Base-by-base conservation (phyloP, 2,888 invertebrate species). In the Caprella mutica region DNA sequence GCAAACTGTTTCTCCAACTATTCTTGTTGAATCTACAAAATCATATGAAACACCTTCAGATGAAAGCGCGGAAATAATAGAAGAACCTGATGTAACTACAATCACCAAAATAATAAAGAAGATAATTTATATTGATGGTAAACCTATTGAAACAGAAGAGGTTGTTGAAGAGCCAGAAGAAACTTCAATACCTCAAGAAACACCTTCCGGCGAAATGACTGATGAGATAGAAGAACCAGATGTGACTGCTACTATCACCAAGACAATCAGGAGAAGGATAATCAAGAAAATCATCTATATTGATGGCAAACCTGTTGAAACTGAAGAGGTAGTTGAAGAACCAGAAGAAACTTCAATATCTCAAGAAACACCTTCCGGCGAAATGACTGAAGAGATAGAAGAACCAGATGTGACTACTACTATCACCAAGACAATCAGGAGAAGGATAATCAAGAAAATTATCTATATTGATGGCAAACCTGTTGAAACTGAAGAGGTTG, bases 291-390 rank as follows among this genome's bases (percentile, higher is more conserved):
- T 29, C 14, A 27, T 53, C 17, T 39, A 50, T 24, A 24, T 56
- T 17, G 58, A 59, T 26, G 58, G 58, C 21, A 50, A 55, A 39
- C 55, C 58, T 17, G 50, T 55, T 14, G 51, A 55, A 42, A 51
- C 50, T 26, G 39, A 35, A 17, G 55, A 51, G 27, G 50, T 46
- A n/a, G 43, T 52, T 30, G 56, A 52, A 39, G 52, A 52, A 8
- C 50, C 44, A 33, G 52, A 43, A 14, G 17, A 35, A 19, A 27
- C 12, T 5, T 2, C 29, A 5, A 8, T 42, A 17, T 17, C 29
- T 43, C 42, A 53, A 9, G 27, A 40, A n/a, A n/a, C n/a, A n/a
- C n/a, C n/a, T 14, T 30, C 21, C 17, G 24, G 39, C 21, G 38
- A 38, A 4, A 17, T 38, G 12, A 5, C 48, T 24, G 39, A 52